A percentile compares a stretch with the other conserved stretches of the same genome.
Evolutionary conservation across 92 coral and sea anemone genomes (phyloP).

Genomic region (Desmophyllum pertusum): DNA sequence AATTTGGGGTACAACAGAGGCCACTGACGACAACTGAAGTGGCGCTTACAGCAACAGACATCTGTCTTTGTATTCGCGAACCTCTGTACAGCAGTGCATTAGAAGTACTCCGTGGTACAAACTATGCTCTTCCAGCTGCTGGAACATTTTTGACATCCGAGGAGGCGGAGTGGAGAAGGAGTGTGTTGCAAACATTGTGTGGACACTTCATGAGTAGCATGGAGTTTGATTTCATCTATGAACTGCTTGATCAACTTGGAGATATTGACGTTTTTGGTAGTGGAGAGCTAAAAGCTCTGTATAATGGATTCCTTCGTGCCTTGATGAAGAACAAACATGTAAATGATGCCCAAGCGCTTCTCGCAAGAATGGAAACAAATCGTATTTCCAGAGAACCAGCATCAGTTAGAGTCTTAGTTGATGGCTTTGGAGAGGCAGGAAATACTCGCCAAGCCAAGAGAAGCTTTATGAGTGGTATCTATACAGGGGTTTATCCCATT

Average conservation of each 20-base stretch:
- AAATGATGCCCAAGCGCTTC: slow-evolving; percentile 55
- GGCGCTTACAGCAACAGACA: slow-evolving; percentile 79
- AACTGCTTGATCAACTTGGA: slow-evolving; percentile 66
- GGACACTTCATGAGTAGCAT: slow-evolving; percentile 36
- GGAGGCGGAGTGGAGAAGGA: slow-evolving; percentile 63
- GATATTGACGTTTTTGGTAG: slow-evolving; percentile 64
- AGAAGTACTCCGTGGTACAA: slow-evolving; percentile 73
- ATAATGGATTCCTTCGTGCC: slow-evolving; percentile 61
- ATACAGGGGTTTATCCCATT: slow-evolving; percentile 64
- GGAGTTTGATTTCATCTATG: slow-evolving; percentile 47
- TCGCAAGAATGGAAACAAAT: slow-evolving; percentile 59
- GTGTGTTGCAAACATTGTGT: slow-evolving; percentile 53
- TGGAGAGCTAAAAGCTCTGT: slow-evolving; percentile 42
- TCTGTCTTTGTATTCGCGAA: slow-evolving; percentile 61
- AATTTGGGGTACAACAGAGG: slow-evolving; percentile 41
- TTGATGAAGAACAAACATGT: slow-evolving; percentile 55
- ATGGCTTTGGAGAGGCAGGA: slow-evolving; percentile 67
- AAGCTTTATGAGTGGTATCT: slow-evolving; percentile 65
- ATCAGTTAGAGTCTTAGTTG: slow-evolving; percentile 67
- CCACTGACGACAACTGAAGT: slow-evolving; percentile 60
- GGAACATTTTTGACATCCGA: slow-evolving; percentile 40
- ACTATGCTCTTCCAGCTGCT: slow-evolving; percentile 56
- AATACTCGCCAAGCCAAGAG: slow-evolving; percentile 54
- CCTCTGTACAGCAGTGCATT: slow-evolving; percentile 76
- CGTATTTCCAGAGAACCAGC: slow-evolving; percentile 58